Evolutionary conservation across 2,113 vertebrate genomes (phyloP).

Genomic region (Arenaria interpres): DNA sequence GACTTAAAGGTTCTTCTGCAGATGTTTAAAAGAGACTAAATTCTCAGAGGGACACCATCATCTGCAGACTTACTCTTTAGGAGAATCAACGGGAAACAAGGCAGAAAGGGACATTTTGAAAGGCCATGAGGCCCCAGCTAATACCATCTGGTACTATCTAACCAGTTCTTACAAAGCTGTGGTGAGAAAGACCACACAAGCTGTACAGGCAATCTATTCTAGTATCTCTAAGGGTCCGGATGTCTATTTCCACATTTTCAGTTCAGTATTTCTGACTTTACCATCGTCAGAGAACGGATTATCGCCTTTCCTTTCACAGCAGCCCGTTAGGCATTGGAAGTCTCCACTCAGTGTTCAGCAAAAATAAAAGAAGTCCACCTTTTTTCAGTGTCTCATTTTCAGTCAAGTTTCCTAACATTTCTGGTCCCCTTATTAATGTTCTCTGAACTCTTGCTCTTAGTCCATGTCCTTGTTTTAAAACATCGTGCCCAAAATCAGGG

Average conservation of each 20-base stretch:
- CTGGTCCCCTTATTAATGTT: neutral
- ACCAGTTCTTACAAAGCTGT: neutral
- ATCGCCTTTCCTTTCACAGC: neutral
- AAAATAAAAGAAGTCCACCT: rapidly evolving
- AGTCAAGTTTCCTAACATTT: neutral
- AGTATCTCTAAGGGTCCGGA: neutral
- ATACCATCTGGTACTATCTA: neutral
- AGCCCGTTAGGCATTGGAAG: neutral
- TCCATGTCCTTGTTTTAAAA: neutral
- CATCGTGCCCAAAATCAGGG: neutral
- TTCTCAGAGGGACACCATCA: neutral
- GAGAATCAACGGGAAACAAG: neutral
- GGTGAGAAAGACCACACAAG: neutral
- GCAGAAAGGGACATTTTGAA: neutral
- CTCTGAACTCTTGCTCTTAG: neutral
- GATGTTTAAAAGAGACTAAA: neutral
- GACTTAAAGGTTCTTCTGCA: neutral
- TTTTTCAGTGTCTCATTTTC: neutral
- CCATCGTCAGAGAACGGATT: neutral
- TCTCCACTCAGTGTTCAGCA: neutral
- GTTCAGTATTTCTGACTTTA: neutral
- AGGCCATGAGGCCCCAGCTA: neutral
- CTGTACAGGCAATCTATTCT: neutral
- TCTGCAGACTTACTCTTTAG: neutral
- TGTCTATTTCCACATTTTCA: neutral